Evolutionary conservation across 2,113 vertebrate species (phyloP), one percentile per base, ranked within the genome.

Genomic region (Apistogramma diplotaenia): DNA sequence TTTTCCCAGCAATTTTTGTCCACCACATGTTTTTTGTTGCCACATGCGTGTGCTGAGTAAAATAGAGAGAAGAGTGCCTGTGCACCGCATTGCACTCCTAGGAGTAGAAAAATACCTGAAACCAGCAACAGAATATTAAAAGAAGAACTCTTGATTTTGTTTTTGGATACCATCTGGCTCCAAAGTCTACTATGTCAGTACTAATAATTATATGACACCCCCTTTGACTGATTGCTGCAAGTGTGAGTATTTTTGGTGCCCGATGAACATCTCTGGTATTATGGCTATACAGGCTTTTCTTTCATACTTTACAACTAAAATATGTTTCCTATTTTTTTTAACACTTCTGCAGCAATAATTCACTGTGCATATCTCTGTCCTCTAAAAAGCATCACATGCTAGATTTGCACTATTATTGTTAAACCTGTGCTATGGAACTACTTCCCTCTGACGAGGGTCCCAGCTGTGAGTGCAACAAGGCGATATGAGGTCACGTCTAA

Each of bases 401-500:
- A 13, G 4, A 25, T 19, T 15, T 27, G 35, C 11, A 18, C 54
- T 21, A 70, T 18, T 49, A n/a, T 83, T 61, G 18, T 19, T 54
- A n/a, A 40, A 16, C 25, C n/a, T 21, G 65, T 37, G 4, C 67
- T 71, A 13, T 51, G 40, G 58, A 70, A 81, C 37, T 21, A 53
- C 72, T 31, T 84, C 23, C 65, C 54, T 21, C 43, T 80, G 74
- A 79, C 1, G 54, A 82, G 37, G 54, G 33, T 31, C 73, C 72
- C 80, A 79, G 85, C 82, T 88, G 71, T 82, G 19, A 75, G 37
- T 13, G 21, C 35, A 43, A 40, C 23, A 74, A 51, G 6, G 43
- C 18, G 15, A 21, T 65, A 74, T 71, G 75, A 81, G 74, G 27
- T 54, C 49, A 67, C 29, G 43, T 88, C 76, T 86, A 84, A 83